A percentile compares a stretch with the other conserved stretches of the same genome.
phyloP scores from a whole-genome alignment of 2,797 vertebrate species.

The Phalloptychus januarius region DNA sequence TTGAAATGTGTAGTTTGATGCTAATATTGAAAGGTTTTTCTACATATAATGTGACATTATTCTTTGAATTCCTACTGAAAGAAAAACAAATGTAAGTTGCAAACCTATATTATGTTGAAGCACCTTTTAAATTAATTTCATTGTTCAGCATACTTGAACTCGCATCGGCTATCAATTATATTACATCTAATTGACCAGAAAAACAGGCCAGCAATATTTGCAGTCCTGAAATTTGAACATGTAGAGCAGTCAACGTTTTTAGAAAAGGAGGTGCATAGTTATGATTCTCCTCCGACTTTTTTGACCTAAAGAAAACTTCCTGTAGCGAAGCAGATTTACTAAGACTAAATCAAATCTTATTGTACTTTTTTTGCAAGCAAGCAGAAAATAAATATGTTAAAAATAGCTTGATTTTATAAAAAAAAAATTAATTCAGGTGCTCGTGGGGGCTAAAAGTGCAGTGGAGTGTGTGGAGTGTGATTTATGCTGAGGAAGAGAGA shows the following conservation, averaged over 20 bases:
- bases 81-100: neutral
- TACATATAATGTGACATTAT: neutral
- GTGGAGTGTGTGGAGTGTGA: neutral
- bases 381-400: neutral
- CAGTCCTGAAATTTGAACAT: neutral
- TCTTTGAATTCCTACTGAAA: neutral
- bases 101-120: neutral
- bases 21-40: neutral
- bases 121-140: neutral
- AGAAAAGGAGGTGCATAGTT: neutral
- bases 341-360: neutral
- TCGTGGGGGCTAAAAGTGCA: neutral
- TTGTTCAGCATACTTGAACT: neutral
- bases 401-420: neutral
- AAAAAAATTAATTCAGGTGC: neutral
- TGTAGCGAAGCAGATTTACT: neutral
- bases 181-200: neutral
- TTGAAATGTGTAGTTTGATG: neutral
- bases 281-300: neutral
- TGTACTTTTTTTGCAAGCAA: neutral
- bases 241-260: neutral
- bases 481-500: neutral
- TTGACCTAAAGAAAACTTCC: neutral
- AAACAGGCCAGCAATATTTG: neutral
- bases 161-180: neutral